Evolutionary conservation across 2,113 vertebrate genomes (phyloP).

Genomic region (Notechis scutatus): DNA sequence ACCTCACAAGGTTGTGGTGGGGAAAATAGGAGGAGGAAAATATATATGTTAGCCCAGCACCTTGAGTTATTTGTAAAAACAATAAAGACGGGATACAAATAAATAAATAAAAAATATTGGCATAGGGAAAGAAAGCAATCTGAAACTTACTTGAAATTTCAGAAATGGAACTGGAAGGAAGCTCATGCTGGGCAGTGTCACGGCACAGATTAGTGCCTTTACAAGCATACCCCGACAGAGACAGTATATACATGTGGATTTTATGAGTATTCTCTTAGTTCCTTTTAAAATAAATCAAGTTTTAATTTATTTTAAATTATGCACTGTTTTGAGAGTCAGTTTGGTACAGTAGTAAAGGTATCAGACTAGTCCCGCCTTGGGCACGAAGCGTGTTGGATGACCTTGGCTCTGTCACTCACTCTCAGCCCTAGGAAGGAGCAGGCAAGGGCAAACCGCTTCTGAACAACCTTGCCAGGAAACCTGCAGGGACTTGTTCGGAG

Average conservation of each 20-base stretch:
- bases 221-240: neutral
- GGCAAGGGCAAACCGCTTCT: neutral
- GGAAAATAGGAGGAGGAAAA: neutral
- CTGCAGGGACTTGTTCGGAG: neutral
- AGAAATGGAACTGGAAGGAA: neutral
- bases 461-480: neutral
- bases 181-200: neutral
- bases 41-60: neutral
- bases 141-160: neutral
- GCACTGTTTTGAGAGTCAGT: neutral
- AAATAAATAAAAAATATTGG: neutral
- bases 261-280: neutral
- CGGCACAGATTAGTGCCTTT: neutral
- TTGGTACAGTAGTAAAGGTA: neutral
- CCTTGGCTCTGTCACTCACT: neutral
- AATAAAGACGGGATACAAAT: neutral
- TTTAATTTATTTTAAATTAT: neutral
- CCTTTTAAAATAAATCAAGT: neutral
- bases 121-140: neutral
- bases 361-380: neutral
- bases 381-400: neutral
- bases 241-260: neutral
- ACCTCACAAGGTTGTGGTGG: neutral
- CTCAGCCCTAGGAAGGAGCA: neutral
- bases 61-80: neutral